These are phyloP conservation scores for Urechis unicinctus DNA, from an alignment of 2,888 invertebrate genomes.

Conservation along the genomic window DNA sequence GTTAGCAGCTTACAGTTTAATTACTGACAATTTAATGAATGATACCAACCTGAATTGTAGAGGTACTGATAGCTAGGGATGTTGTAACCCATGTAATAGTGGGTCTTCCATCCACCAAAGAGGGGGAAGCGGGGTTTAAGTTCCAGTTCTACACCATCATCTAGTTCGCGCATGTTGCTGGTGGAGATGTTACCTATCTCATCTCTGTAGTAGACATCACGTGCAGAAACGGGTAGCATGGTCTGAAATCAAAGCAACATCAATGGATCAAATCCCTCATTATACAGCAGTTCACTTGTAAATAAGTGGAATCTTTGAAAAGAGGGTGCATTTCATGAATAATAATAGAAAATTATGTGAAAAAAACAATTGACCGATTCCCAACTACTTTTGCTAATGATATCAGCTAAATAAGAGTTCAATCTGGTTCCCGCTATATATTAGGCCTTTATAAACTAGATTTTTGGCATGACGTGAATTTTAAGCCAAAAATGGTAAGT, in stretches of 20 bases:
- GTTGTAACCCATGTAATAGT: conserved; percentile 93
- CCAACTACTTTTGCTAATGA: no score
- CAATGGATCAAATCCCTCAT: not conserved
- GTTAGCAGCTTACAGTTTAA: not conserved
- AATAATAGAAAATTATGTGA: not conserved
- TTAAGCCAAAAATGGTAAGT: no score
- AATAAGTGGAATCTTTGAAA: not conserved
- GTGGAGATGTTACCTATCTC: conserved; percentile 98
- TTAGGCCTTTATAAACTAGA: no score
- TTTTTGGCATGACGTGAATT: no score
- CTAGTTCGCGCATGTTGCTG: conserved; percentile 78
- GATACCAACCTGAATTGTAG: conserved; percentile 13
- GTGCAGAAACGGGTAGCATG: conserved; percentile 71
- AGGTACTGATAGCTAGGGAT: conserved; percentile 82
- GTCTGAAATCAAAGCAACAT: conserved; percentile 49
- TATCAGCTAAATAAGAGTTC: no score
- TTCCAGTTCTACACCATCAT: conserved; percentile 90
- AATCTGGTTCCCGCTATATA: no score
- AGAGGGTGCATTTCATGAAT: not conserved
- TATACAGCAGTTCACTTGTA: not conserved
- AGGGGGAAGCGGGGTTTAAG: conserved; percentile 94
- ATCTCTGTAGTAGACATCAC: conserved; percentile 94
- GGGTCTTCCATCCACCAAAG: conserved; percentile 98
- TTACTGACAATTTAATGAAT: not conserved
- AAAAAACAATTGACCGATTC: not conserved